Conservation (phyloP, 2,888 invertebrate species). For the Ornithoptera priamus region DNA sequence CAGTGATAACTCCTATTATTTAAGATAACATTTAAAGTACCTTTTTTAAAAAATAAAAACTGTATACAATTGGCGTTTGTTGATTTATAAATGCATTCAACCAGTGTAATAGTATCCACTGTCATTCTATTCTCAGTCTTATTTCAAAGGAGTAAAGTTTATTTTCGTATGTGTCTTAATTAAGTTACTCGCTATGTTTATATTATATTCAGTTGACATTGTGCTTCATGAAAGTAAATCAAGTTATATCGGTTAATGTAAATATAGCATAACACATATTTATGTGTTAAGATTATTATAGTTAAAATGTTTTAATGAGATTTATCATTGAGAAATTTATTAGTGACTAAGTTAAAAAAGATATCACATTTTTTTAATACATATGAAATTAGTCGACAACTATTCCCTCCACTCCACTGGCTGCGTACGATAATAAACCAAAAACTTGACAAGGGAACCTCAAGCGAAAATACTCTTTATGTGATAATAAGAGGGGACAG, state of each 20-base stretch:
- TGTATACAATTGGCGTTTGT: not conserved
- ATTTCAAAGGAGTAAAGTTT: not conserved
- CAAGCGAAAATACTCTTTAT: constrained; percentile 41
- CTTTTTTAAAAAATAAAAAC: too few species aligned
- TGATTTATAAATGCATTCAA: constrained; percentile 15
- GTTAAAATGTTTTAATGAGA: too few species aligned
- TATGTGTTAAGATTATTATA: too few species aligned
- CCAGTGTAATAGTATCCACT: not conserved
- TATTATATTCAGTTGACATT: too few species aligned
- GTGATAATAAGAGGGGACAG: constrained; percentile 30
- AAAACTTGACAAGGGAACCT: constrained; percentile 38
- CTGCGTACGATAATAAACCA: constrained; percentile 66
- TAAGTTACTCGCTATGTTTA: too few species aligned
- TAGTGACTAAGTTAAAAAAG: too few species aligned
- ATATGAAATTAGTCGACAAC: constrained; percentile 49
- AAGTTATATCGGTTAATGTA: too few species aligned
- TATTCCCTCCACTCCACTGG: constrained; percentile 54
- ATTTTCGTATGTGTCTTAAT: not conserved
- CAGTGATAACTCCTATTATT: too few species aligned
- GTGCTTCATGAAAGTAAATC: too few species aligned
- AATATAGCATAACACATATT: too few species aligned
- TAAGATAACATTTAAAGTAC: too few species aligned
- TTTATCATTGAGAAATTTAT: too few species aligned
- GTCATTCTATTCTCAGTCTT: not conserved
- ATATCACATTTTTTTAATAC: constrained; percentile 38